phyloP scores from a whole-genome alignment of 2,113 vertebrate genomes.

The Callorhinus ursinus region DNA sequence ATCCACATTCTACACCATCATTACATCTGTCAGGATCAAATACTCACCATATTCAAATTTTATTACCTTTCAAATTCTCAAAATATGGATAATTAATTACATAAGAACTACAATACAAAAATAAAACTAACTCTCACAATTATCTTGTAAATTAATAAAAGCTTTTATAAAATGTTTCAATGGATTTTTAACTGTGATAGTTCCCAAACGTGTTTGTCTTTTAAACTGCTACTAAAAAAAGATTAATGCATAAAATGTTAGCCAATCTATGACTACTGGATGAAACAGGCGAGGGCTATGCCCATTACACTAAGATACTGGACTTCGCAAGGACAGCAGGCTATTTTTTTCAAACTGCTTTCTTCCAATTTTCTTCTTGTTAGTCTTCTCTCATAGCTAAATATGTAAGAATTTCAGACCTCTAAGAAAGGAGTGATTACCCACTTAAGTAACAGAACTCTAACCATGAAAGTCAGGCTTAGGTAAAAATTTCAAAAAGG shows the following conservation, averaged over 20 bases:
- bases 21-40: neutral
- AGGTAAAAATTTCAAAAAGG: neutral
- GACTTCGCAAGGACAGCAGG: neutral
- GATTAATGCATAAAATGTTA: neutral
- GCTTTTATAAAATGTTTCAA: neutral
- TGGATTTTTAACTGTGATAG: neutral
- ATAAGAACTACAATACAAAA: neutral
- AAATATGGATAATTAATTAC: neutral
- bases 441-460: neutral
- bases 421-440: neutral
- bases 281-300: neutral
- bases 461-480: neutral
- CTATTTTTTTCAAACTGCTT: neutral
- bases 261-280: neutral
- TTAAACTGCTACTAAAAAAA: neutral
- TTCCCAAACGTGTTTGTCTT: neutral
- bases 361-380: neutral
- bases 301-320: neutral
- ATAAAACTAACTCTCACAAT: neutral
- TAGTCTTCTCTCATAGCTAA: neutral
- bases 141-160: neutral
- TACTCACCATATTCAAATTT: neutral
- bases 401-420: neutral
- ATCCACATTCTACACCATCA: neutral
- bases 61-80: conserved; percentile 14